Conservation (phyloP, 1,140 invertebrate genomes). For the Formica exsecta region DNA sequence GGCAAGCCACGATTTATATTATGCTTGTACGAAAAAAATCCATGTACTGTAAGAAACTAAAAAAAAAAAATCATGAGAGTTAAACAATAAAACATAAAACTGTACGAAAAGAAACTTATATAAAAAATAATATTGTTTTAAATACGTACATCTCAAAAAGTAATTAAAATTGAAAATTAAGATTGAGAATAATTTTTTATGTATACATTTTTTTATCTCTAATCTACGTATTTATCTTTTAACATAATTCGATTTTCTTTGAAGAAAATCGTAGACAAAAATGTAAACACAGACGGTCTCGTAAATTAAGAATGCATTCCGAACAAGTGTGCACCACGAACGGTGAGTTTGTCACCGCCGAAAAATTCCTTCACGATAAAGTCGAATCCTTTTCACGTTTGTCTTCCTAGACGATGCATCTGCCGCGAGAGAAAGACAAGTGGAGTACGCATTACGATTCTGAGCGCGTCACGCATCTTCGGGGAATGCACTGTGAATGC, state of each 20-base stretch:
- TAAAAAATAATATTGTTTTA: background rate
- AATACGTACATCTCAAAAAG: background rate
- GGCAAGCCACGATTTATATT: conserved; percentile 41
- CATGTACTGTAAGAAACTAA: background rate
- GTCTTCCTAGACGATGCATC: conserved; percentile 66
- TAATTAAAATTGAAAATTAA: conserved; percentile 3
- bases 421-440: conserved; percentile 70
- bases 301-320: background rate
- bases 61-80: background rate
- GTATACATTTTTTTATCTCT: background rate
- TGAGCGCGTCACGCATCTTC: conserved; percentile 67
- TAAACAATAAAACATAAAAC: background rate
- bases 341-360: background rate
- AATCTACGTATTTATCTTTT: background rate
- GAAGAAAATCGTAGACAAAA: conserved; percentile 3
- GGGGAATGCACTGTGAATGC: conserved; percentile 61
- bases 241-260: background rate
- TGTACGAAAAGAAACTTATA: background rate
- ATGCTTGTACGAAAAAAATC: conserved; percentile 7
- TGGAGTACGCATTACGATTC: conserved; percentile 74
- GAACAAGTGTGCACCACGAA: background rate
- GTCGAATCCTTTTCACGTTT: conserved; percentile 24
- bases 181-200: background rate
- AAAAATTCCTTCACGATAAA: conserved; percentile 68
- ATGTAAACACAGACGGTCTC: background rate